Conservation (phyloP, 1,140 invertebrate species). For the Helicoverpa zea region DNA sequence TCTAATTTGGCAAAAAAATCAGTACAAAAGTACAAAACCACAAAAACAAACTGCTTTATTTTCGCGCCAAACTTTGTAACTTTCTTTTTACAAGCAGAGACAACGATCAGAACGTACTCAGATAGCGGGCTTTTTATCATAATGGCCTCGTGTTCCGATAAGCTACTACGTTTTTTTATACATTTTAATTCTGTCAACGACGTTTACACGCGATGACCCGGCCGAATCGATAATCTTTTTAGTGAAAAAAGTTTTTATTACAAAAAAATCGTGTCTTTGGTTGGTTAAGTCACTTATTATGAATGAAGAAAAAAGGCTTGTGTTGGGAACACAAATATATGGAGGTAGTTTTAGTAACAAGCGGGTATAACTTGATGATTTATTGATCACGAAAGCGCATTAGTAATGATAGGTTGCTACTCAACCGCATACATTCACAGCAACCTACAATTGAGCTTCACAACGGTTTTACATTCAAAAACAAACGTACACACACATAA, state of each 20-base stretch:
- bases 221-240: constrained; percentile 28
- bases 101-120: constrained; percentile 53
- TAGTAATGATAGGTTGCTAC: constrained; percentile 36
- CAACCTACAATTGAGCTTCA: constrained; percentile 16
- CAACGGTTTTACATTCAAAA: constrained; percentile 6
- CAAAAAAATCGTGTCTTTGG: not conserved
- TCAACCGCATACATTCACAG: constrained; percentile 24
- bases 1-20: not conserved
- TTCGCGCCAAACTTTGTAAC: constrained; percentile 49
- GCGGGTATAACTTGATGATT: constrained; percentile 34
- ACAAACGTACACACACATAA: not conserved
- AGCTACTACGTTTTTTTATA: constrained; percentile 59
- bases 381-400: constrained; percentile 31
- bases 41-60: constrained; percentile 12
- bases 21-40: not conserved
- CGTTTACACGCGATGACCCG: constrained; percentile 45
- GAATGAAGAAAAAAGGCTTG: not conserved
- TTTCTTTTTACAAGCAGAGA: constrained; percentile 58
- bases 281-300: not conserved
- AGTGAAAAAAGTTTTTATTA: constrained; percentile 1
- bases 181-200: constrained; percentile 49
- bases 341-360: constrained; percentile 15
- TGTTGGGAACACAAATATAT: constrained; percentile 14
- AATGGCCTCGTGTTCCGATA: constrained; percentile 70
- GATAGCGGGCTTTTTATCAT: constrained; percentile 66